Percentiles rank a stretch among this genome's conserved stretches.
Evolutionary conservation across 2,888 invertebrate genomes (phyloP).

Genomic region (Gordius sp.): DNA sequence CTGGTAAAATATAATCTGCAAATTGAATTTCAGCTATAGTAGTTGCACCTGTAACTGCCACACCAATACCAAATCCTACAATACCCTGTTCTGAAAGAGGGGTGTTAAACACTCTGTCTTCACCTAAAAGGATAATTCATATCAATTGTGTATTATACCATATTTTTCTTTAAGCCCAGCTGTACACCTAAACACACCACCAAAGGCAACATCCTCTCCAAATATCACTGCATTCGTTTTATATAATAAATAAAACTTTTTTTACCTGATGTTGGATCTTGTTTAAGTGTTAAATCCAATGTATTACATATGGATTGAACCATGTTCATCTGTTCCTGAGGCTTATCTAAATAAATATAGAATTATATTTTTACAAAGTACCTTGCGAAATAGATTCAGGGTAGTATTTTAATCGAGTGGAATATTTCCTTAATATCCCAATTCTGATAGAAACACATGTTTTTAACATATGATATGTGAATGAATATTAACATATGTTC

Average conservation of each 20-base stretch:
- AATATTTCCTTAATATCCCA: too few species aligned
- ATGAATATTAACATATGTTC: too few species aligned
- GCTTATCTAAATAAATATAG: too few species aligned
- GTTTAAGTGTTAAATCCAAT: not conserved
- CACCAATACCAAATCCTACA: slow-evolving; percentile 78
- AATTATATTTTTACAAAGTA: too few species aligned
- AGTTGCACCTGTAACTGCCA: slow-evolving; percentile 62
- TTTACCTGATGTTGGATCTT: not conserved
- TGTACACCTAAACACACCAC: slow-evolving; percentile 87
- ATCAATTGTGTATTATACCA: slow-evolving; percentile 33
- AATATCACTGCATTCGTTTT: slow-evolving; percentile 32
- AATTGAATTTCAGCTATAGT: slow-evolving; percentile 97
- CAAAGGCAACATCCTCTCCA: slow-evolving; percentile 93
- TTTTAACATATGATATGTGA: too few species aligned
- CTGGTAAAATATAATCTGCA: slow-evolving; percentile 93
- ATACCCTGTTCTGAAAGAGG: slow-evolving; percentile 87
- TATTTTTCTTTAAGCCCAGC: slow-evolving; percentile 69
- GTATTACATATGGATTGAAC: not conserved
- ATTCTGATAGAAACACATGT: too few species aligned
- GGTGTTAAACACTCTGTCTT: slow-evolving; percentile 78
- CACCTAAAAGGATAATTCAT: slow-evolving; percentile 29
- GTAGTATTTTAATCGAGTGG: too few species aligned
- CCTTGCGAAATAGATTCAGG: too few species aligned
- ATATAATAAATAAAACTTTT: not conserved
- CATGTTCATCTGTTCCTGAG: not conserved